Evolutionary conservation across 2,888 invertebrate genomes (phyloP), one percentile per base, ranked within the genome.

Genomic region (Diaperis boleti): DNA sequence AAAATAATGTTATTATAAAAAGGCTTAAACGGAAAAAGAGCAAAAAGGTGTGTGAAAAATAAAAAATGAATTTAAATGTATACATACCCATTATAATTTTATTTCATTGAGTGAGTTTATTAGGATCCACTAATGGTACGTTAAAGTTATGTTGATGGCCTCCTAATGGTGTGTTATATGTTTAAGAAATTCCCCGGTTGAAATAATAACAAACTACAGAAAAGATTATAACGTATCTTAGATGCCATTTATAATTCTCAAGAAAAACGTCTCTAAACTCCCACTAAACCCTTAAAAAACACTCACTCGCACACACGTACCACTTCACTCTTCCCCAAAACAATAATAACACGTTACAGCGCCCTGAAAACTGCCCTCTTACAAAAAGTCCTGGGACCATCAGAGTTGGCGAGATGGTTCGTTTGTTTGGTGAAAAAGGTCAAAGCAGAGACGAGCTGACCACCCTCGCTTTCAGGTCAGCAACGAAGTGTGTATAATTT

Each of bases 381-480:
- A 52, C 31, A 42, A 59, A 44, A 50, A 52, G 20, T 26, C 3
- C 31, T 41, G 35, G 10, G 31, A 59, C n/a, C n/a, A n/a, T 52
- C 39, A 26, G 14, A 35, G 49, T 60, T 60, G 57, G 45, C 47
- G 47, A 59, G 44, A 44, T 44, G 14, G 41, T 52, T 29, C 26
- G 60, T 42, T 61, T 45, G 61, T 55, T 61, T 35, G 59, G 37
- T 45, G 33, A 56, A 64, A 60, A 61, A 55, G 52, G 63, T 64
- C 62, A 68, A 62, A 17, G 39, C 59, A 41, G n/a, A n/a, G 50
- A 37, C 65, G 56, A 37, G n/a, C 33, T 67, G 76, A 71, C 78
- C 78, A 77, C 78, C 78, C 78, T 76, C 78, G 70, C 77, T 69
- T 66, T 70, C 64, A 66, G 74, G 74, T 73, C 74, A 73, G 71